Conservation (phyloP, 2,888 invertebrate species). For the Portevinia maculata region DNA sequence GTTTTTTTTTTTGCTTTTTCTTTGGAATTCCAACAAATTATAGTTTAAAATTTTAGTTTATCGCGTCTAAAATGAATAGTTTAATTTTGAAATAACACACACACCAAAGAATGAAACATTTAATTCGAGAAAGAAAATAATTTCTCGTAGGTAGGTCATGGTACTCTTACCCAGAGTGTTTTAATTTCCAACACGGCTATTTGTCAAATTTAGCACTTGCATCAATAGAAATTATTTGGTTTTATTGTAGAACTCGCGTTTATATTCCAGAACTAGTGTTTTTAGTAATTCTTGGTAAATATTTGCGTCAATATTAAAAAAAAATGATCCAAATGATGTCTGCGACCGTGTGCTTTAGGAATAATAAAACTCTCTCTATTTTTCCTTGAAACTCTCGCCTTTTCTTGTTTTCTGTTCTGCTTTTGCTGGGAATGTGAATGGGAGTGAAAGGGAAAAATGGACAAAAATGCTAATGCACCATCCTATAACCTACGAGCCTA, state of each 20-base stretch:
- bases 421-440: conserved; percentile 63
- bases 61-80: not conserved
- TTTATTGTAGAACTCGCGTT: conserved; percentile 21
- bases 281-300: conserved; percentile 7
- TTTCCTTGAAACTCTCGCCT: conserved; percentile 64
- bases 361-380: conserved; percentile 60
- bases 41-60: not conserved
- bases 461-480: conserved; percentile 60
- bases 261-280: conserved; percentile 9
- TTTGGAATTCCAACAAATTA: conserved; percentile 10
- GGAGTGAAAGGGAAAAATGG: conserved; percentile 69
- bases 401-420: conserved; percentile 64
- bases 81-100: conserved; percentile 4
- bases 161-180: conserved; percentile 61
- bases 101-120: conserved; percentile 24
- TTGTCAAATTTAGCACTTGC: conserved; percentile 28
- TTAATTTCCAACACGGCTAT: conserved; percentile 21
- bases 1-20: conserved; percentile 39
- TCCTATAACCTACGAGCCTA: no score
- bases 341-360: conserved; percentile 64
- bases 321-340: conserved; percentile 24
- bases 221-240: not conserved
- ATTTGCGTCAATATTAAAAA: conserved; percentile 18
- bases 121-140: conserved; percentile 46
- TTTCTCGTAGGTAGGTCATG: conserved; percentile 69